Conservation (phyloP, 2,888 invertebrate genomes). For the Heliconius hortense region DNA sequence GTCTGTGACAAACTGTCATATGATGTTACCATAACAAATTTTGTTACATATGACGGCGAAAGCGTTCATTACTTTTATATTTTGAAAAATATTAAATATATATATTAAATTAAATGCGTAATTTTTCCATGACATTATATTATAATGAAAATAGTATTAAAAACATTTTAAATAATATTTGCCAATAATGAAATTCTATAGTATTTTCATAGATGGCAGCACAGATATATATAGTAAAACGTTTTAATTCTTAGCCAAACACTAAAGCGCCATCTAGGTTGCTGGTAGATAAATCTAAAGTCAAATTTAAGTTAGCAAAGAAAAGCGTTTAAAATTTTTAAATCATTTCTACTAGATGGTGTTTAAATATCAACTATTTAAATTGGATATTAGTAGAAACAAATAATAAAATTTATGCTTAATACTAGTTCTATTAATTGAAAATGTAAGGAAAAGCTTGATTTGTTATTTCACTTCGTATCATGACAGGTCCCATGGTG, state of each 20-base stretch:
- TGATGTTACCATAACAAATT: conserved; percentile 47
- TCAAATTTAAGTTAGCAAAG: background rate
- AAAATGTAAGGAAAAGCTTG: background rate
- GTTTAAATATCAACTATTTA: background rate
- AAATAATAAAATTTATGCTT: background rate
- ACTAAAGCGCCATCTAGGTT: conserved; percentile 22
- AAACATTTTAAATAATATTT: background rate
- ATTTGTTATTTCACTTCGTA: accelerated
- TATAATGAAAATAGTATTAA: background rate
- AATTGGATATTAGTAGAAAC: background rate
- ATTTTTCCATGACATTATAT: background rate
- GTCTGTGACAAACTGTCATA: conserved; percentile 79
- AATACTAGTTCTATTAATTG: background rate
- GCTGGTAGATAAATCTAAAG: background rate
- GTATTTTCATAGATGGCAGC: conserved; percentile 31
- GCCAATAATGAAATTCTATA: background rate
- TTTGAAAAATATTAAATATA: conserved; percentile 15
- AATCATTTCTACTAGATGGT: background rate
- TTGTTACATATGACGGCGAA: conserved; percentile 14
- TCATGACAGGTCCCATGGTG: conserved; percentile 76
- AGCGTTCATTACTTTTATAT: background rate
- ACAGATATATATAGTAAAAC: background rate
- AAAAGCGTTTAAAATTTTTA: background rate
- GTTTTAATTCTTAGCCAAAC: too few relatives aligned
- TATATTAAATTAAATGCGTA: background rate